Evolutionary conservation across 2,113 vertebrate genomes (phyloP), one percentile per base, ranked within the genome.

Genomic region (Microtus richardsoni): DNA sequence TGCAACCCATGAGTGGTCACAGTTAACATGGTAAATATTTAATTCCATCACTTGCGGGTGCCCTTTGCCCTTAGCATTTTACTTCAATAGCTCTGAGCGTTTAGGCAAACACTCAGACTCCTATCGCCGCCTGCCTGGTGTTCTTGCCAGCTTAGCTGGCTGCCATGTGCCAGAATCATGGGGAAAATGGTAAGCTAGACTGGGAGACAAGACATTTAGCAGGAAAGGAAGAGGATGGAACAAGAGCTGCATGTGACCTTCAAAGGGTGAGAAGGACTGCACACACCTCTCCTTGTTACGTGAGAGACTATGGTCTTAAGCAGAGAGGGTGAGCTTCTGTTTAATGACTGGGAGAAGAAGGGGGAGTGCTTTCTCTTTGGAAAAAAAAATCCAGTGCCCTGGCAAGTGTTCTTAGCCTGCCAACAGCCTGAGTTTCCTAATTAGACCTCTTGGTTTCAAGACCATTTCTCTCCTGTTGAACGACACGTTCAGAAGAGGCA

Each of bases 11-110:
- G 12, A 58, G 4, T 89, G 86, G 91, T 88, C 95, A 94, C 0
- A 8, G 94, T 91, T 97, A 95, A 95, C 44, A 80, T 0, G 1
- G 92, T 95, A 97, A 97, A 97, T 95, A 95, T 96, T 96, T 96
- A 95, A 95, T 95, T 94, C 68, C 64, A 95, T 68, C 92, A 87
- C n/a, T 89, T 79, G 92, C 0, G 17, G 66, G 30, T 92, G 94
- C 82, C 96, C 92, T 98, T 93, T 96, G 95, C 82, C 88, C 80
- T 79, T 89, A 88, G 84, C 24, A 22, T 91, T 96, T 91, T 58
- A 95, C 93, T 94, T 95, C 11, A 2, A 77, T 28, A 66, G 90
- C 88, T 95, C 39, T 83, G 73, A 95, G 88, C 95, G 64, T 49
- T 91, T 86, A 93, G 77, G 58, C 77, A 93, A 96, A 96, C 74